Conservation (phyloP, 1,140 invertebrate species). For the Whitmania pigra region DNA sequence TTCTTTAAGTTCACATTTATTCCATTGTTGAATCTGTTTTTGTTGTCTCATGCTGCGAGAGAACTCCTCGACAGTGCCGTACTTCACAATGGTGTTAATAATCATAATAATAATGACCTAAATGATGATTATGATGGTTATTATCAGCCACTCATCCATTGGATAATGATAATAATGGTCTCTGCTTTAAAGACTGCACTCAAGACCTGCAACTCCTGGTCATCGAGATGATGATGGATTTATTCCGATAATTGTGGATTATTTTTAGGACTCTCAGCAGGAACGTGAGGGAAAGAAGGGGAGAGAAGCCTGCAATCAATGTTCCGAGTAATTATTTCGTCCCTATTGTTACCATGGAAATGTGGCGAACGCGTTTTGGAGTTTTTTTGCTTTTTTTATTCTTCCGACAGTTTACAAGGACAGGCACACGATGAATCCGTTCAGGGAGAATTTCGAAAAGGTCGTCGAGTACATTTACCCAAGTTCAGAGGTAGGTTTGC, state of each 20-base stretch:
- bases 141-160: background rate
- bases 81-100: too few relatives aligned
- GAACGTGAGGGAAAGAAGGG: conserved; percentile 78
- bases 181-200: too few relatives aligned
- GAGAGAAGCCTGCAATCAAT: conserved; percentile 90
- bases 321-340: conserved; percentile 59
- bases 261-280: conserved; percentile 65
- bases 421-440: conserved; percentile 59
- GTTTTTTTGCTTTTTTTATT: conserved; percentile 16
- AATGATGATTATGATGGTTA: background rate
- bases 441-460: conserved; percentile 36
- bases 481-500: conserved; percentile 1
- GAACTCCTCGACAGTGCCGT: too few relatives aligned
- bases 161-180: too few relatives aligned
- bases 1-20: background rate
- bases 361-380: background rate
- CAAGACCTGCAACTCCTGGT: too few relatives aligned
- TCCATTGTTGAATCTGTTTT: too few relatives aligned
- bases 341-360: background rate
- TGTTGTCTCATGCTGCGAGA: too few relatives aligned
- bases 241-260: too few relatives aligned
- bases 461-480: background rate
- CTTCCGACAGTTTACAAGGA: conserved; percentile 74
- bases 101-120: background rate
- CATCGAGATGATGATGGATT: too few relatives aligned